Evolutionary conservation across 2,888 invertebrate species (phyloP), one percentile per base, ranked within the genome.

Genomic region (Ashinkailepas kermadecensis): DNA sequence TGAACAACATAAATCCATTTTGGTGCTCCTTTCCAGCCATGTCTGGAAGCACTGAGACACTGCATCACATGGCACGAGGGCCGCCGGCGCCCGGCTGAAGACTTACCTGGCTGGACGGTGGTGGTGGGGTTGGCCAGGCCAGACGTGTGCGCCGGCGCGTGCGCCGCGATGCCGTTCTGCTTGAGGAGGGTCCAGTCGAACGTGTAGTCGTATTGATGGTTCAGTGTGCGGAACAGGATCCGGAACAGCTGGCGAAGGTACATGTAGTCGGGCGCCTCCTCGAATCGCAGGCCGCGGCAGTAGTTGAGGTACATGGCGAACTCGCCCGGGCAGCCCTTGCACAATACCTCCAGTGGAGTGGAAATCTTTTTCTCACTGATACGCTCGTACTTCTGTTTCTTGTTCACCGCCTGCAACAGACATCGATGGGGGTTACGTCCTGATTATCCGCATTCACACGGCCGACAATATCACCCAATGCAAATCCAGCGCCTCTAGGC

Each of bases 291-390:
- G 82, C 97, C 98, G 88, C 99, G 95, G 89, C 97, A 97, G 90
- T 99, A 99, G 91, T 99, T 99, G 89, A 99, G 92, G 91, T 99
- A 99, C 98, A 99, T 99, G 85, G 98, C 94, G 90, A 99, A 99
- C 90, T 99, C 99, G 82, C 98, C 97, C 86, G 99, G 99, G 89
- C 95, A 99, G 85, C 97, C 97, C 95, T 98, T 97, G 91, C 98
- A 99, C 85, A 99, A 91, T 86, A 95, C 94, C 91, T 99, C 99
- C 84, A 99, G 96, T 11, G 98, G 96, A 67, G 99, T 99, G 83
- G 97, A 96, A 98, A 99, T 99, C 89, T 99, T 99, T 90, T 98
- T 98, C 89, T 99, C 99, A 87, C 97, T 97, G 87, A 99, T 99
- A 89, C 97, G 95, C 89, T 99, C 99, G 88, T 99, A 99, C 88